Evolutionary conservation across 2,797 vertebrate genomes (phyloP), one percentile per base, ranked within the genome.

Genomic region (Sphenopsis melanotis): DNA sequence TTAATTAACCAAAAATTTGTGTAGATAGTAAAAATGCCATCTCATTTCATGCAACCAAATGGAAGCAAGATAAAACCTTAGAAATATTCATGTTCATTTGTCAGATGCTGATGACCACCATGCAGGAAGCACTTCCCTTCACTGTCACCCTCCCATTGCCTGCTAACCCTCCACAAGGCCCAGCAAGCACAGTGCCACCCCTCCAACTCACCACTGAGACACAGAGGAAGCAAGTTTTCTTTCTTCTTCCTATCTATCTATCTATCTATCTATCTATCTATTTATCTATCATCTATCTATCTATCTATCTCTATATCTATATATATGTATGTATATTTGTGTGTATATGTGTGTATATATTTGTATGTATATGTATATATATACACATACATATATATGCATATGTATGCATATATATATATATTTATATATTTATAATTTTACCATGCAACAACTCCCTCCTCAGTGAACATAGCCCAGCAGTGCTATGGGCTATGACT

Each of bases 141-240:
- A 1, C 39, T 32, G 13, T 26, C 34, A 44, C 29, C 26, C 8
- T 13, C 61, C 49, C 32, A 19, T 24, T 0, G 0, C 11, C 65
- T 56, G 17, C 57, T 56, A 32, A n/a, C 2, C 27, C 52, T 21
- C 50, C 64, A 39, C 5, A 50, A 53, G 22, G 10, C 11, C 53
- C 55, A 65, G 78, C 15, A 68, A 44, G 53, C 11, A n/a, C 75
- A 83, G 17, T 1, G 2, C 10, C 37, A 29, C 32, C 34, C 9
- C 26, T 60, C 15, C 9, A 2, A 5, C 37, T 57, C 23, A 17
- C 41, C 42, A 14, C 27, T n/a, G 50, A 82, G 36, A 61, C 26
- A 30, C 0, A 47, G n/a, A 56, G 10, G 15, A 69, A 57, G 15
- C 2, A 23, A 36, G 4, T 41, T 86, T 88, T 39, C 41, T 76